These are phyloP conservation scores for Cololabis saira DNA, from an alignment of 2,113 vertebrate species.

Conservation along the genomic window DNA sequence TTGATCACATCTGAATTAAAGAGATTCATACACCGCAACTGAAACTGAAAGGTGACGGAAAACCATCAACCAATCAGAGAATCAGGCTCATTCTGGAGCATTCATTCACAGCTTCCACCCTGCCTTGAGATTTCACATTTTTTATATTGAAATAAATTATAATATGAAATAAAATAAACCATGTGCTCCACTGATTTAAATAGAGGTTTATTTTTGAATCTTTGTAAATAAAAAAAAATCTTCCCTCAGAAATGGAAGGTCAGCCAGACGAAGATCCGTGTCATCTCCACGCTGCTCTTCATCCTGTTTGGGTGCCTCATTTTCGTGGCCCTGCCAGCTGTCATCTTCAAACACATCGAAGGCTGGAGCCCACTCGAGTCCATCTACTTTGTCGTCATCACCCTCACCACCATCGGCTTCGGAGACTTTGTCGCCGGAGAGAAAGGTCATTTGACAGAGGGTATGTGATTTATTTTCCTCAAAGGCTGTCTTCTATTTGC, in stretches of 20 bases:
- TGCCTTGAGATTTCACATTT: too few relatives aligned
- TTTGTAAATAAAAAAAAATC: neutral
- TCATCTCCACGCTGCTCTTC: constrained; percentile 97
- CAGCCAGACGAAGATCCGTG: constrained; percentile 98
- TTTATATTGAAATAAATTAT: too few relatives aligned
- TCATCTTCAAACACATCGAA: constrained; percentile 98
- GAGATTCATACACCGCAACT: too few relatives aligned
- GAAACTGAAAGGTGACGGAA: too few relatives aligned
- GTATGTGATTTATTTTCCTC: constrained; percentile 1
- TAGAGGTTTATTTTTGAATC: constrained; percentile 6
- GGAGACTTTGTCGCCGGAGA: constrained; percentile 97
- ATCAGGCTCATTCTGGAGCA: too few relatives aligned
- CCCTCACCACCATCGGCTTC: constrained; percentile 97
- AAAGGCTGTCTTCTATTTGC: constrained; percentile 15
- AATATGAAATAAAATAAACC: neutral
- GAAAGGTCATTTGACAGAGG: constrained; percentile 55
- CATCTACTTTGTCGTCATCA: constrained; percentile 99
- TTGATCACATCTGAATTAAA: too few relatives aligned
- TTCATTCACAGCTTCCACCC: too few relatives aligned
- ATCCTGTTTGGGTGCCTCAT: constrained; percentile 96
- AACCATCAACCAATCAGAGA: too few relatives aligned
- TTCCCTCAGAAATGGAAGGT: constrained; percentile 93
- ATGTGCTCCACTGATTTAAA: neutral
- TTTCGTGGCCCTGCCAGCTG: constrained; percentile 93
- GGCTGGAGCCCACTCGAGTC: constrained; percentile 96